phyloP scores from a whole-genome alignment of 2,113 vertebrate genomes.

The Scartelaos histophorus region DNA sequence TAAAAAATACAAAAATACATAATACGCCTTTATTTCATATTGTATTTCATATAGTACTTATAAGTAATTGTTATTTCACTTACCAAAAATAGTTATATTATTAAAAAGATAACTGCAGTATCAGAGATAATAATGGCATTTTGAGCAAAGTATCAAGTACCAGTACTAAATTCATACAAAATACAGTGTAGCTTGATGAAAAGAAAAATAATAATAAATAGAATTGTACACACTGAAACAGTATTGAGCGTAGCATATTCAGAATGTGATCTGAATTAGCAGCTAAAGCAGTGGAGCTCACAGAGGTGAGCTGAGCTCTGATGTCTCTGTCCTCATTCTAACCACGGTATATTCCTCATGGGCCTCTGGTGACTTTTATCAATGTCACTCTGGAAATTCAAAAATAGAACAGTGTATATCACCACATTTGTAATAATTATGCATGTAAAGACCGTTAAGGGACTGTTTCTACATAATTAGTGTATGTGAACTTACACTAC shows the following conservation, averaged over 20 bases:
- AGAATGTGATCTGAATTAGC: conserved; percentile 55
- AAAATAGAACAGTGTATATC: conserved; percentile 42
- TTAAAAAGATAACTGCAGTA: too few relatives aligned
- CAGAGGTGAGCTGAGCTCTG: conserved; percentile 57
- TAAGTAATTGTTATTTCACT: too few relatives aligned
- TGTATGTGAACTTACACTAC: background rate
- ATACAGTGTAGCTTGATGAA: too few relatives aligned
- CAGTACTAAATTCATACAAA: too few relatives aligned
- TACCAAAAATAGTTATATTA: too few relatives aligned
- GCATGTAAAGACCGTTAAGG: conserved; percentile 12
- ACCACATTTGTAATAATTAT: conserved; percentile 40
- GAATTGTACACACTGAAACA: too few relatives aligned
- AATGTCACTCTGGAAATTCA: conserved; percentile 54
- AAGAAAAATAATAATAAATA: too few relatives aligned
- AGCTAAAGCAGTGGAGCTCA: conserved; percentile 61
- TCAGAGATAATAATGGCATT: too few relatives aligned
- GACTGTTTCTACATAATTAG: conserved; percentile 13
- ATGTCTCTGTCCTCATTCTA: conserved; percentile 58
- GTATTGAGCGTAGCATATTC: conserved; percentile 5
- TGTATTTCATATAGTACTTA: too few relatives aligned
- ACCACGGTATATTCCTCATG: conserved; percentile 38
- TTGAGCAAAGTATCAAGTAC: too few relatives aligned
- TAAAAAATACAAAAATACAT: too few relatives aligned
- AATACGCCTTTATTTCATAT: too few relatives aligned
- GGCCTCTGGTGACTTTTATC: conserved; percentile 60